Conservation (phyloP, 2,797 vertebrate species). For the Uromys caudimaculatus region DNA sequence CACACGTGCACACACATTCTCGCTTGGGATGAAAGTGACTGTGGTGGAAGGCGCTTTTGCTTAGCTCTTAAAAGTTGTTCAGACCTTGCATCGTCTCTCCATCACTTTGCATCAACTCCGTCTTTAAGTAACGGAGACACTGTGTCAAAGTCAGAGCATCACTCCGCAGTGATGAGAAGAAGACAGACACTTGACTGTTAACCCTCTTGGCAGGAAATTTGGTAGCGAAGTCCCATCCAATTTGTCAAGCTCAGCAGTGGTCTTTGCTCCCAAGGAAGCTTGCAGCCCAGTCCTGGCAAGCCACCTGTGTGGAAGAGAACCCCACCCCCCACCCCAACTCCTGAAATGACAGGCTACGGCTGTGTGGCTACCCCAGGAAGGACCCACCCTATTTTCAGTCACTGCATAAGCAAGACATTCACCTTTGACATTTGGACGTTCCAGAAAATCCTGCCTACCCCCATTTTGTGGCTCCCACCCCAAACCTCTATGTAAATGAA, state of each 20-base stretch:
- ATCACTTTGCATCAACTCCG: conserved; percentile 79
- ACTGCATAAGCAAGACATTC: neutral
- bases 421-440: conserved; percentile 64
- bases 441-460: conserved; percentile 43
- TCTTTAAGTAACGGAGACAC: conserved; percentile 79
- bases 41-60: neutral
- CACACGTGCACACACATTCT: accelerated
- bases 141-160: conserved; percentile 78
- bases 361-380: conserved; percentile 74
- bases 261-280: conserved; percentile 82
- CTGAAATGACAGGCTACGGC: conserved; percentile 87
- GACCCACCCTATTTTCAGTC: neutral
- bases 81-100: neutral
- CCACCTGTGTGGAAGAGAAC: conserved; percentile 88
- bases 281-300: conserved; percentile 71
- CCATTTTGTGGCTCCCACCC: neutral
- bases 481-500: conserved; percentile 17
- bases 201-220: conserved; percentile 89
- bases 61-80: conserved; percentile 74
- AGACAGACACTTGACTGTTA: conserved; percentile 87
- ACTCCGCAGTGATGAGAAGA: conserved; percentile 58
- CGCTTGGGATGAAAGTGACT: conserved; percentile 44
- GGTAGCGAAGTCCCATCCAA: conserved; percentile 88
- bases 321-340: conserved; percentile 25
- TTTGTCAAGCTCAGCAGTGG: conserved; percentile 88